Evolutionary conservation across 2,888 invertebrate species (phyloP).

Genomic region (Mimumesa dahlbomi): DNA sequence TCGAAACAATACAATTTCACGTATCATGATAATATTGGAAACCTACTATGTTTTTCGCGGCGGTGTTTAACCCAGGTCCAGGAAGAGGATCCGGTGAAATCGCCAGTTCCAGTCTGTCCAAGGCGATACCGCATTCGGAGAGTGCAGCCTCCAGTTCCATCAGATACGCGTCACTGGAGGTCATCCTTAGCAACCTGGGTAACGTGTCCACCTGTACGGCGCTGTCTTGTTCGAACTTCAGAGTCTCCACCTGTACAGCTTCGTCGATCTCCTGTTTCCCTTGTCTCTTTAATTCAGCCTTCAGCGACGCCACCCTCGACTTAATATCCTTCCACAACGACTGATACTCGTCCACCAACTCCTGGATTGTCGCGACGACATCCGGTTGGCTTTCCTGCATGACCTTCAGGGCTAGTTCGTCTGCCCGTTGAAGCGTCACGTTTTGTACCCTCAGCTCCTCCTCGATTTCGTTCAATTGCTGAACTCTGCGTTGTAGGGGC

Average conservation of each 20-base stretch:
- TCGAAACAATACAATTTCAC: no score
- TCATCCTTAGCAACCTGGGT: slow-evolving; percentile 84
- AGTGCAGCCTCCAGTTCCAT: slow-evolving; percentile 89
- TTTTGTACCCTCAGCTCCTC: slow-evolving; percentile 82
- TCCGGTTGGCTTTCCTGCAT: slow-evolving; percentile 83
- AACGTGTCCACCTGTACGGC: slow-evolving; percentile 92
- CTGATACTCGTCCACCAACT: slow-evolving; percentile 86
- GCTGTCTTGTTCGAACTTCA: slow-evolving; percentile 88
- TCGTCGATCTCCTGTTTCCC: slow-evolving; percentile 82
- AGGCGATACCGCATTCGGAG: slow-evolving; percentile 85
- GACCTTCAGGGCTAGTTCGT: slow-evolving; percentile 83
- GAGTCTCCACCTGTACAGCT: slow-evolving; percentile 87
- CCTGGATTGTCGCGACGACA: slow-evolving; percentile 83
- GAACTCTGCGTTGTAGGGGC: slow-evolving; percentile 78
- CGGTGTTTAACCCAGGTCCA: slow-evolving; percentile 81
- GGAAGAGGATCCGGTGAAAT: slow-evolving; percentile 83
- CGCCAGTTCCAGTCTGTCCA: slow-evolving; percentile 85
- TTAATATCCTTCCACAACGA: slow-evolving; percentile 84
- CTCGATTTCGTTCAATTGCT: slow-evolving; percentile 82
- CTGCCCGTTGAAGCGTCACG: slow-evolving; percentile 82
- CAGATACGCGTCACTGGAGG: slow-evolving; percentile 91
- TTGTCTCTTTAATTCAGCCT: slow-evolving; percentile 75
- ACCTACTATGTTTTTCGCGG: slow-evolving; percentile 85
- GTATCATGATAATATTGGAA: no score
- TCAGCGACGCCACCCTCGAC: slow-evolving; percentile 81